Base-by-base conservation (phyloP, 2,113 vertebrate species). In the Sapayoa aenigma region DNA sequence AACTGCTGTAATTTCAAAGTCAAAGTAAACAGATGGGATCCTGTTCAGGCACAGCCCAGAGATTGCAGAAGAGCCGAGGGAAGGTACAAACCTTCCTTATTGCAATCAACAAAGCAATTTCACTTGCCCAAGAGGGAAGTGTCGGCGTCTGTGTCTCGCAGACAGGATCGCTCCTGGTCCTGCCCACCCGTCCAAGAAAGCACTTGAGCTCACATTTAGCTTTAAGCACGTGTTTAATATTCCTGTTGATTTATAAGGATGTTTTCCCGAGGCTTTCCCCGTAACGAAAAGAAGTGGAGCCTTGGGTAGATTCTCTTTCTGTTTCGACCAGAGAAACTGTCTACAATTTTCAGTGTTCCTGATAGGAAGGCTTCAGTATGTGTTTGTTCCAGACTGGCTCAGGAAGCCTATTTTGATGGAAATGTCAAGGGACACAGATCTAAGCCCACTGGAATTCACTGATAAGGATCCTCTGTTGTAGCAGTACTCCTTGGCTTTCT, bases 21-120 rank as follows among this genome's bases (percentile, higher is more conserved):
- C 84, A 79, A 20, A 82, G 87, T 55, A 89, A 94, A 87, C 93
- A 94, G 87, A 59, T 63, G 33, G 84, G 95, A 96, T 96, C 94
- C 91, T 91, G 94, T 35, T 86, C 71, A 30, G 94, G 76, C 92
- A 94, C 87, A 47, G 93, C 92, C 95, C 81, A 12, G 90, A 60
- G 69, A 53, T 37, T 37, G 84, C 93, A 55, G 87, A 46, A 46
- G 41, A 10, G 28, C 10, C 9, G 37, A 42, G 65, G 67, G 68
- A 46, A 39, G 87, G 74, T 47, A 39, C 59, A 3, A 52, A 55
- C 63, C 88, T 62, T 16, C 27, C 60, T 8, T 18, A 41, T 13
- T n/a, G 81, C 84, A 30, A 18, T 0, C 22, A 74, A 9, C 60
- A 37, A n/a, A 67, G 33, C 21, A 3, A 81, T 59, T 5, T 63